Evolutionary conservation across 2,113 vertebrate species (phyloP).

Genomic region (Pholis gunnellus): DNA sequence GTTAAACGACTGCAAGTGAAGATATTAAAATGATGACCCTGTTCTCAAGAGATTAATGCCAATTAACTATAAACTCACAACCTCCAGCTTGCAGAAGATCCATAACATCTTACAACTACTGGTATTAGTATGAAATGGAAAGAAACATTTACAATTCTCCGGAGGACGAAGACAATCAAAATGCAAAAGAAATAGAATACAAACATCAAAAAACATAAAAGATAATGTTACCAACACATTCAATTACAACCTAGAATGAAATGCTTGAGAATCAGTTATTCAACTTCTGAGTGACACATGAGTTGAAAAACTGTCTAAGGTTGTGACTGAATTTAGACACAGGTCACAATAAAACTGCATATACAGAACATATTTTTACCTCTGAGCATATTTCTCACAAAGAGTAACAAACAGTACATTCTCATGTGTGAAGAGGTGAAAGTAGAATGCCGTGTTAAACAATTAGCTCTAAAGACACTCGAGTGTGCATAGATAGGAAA

Average conservation of each 20-base stretch:
- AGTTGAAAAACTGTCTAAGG: conserved; percentile 56
- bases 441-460: conserved; percentile 6
- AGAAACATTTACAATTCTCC: conserved; percentile 33
- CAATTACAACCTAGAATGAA: conserved; percentile 41
- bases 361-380: conserved; percentile 32
- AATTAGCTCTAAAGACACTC: conserved; percentile 33
- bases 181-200: conserved; percentile 35
- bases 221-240: conserved; percentile 9
- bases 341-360: conserved; percentile 21
- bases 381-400: conserved; percentile 5
- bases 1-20: background rate
- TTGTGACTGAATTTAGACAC: conserved; percentile 26
- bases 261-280: conserved; percentile 54
- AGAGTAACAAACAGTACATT: background rate
- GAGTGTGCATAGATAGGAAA: conserved; percentile 41
- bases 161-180: conserved; percentile 14
- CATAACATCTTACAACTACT: background rate
- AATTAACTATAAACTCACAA: background rate
- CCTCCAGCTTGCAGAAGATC: background rate
- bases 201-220: conserved; percentile 41
- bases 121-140: background rate
- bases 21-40: background rate
- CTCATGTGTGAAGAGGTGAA: background rate
- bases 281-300: conserved; percentile 81
- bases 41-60: background rate